Evolutionary conservation across 2,888 invertebrate genomes (phyloP), one percentile per base, ranked within the genome.

Genomic region (Atrina japonica): DNA sequence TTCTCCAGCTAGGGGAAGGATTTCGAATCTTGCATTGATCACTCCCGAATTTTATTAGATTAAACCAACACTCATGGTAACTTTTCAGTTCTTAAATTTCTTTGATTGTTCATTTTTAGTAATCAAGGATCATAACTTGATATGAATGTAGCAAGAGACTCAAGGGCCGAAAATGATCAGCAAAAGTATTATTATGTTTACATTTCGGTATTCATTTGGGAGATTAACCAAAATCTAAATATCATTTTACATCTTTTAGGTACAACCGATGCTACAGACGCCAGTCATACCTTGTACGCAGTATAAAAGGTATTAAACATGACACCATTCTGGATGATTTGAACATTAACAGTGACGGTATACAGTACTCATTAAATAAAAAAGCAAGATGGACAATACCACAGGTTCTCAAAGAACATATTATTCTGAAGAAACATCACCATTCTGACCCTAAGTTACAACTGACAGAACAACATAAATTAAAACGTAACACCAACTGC

Each of bases 361-460:
- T 85, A 14, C 64, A 63, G 0, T 79, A 82, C 47, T 86, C 86
- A 0, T 70, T 86, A 16, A 86, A 84, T 71, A 86, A 86, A 59
- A 83, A 79, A 60, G 70, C 78, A 6, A 58, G 86, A 58, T 86
- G 86, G 86, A 56, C 55, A 3, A 60, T 86, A 0, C 85, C 86
- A 2, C 64, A 74, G 0, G 58, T 73, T 2, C 50, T 86, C 0
- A 77, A 77, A 53, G 63, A 77, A 18, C 73, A 77, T 18, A 78
- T 81, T 30, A 67, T 80, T 23, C 29, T 71, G 1, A 70, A 68
- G 2, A 35, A 49, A 5, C 64, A 73, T 23, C 65, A 65, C 0
- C 68, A 77, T 11, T 71, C 75, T 14, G 61, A 63, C 21, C 70
- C 65, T 25, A 76, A 74, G 23, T 68, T 81, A 7, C 75, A 77